phyloP scores from a whole-genome alignment of 2,797 vertebrate species.

The Chromobotia macracanthus region DNA sequence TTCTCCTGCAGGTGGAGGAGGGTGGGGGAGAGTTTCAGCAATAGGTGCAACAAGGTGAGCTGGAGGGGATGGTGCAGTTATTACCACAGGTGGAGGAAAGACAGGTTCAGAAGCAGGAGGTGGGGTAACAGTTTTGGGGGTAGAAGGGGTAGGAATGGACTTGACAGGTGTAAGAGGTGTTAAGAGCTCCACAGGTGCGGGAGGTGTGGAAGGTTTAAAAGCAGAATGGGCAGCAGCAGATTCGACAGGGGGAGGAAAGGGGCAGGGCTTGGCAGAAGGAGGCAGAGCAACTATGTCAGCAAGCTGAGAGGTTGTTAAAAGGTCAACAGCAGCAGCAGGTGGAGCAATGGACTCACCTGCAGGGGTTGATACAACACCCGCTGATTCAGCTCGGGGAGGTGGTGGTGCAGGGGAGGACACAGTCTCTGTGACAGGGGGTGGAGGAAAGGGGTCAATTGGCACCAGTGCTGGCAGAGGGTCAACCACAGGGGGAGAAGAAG shows the following conservation, averaged over 20 bases:
- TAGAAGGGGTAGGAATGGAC: slow-evolving; percentile 55
- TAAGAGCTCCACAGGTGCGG: slow-evolving; percentile 55
- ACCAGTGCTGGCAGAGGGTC: slow-evolving; percentile 55
- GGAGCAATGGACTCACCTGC: slow-evolving; percentile 54
- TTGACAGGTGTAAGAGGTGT: slow-evolving; percentile 56
- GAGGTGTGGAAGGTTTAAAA: slow-evolving; percentile 70
- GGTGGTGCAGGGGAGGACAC: slow-evolving; percentile 41
- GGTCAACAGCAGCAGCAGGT: slow-evolving; percentile 22
- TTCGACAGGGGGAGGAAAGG: slow-evolving; percentile 61
- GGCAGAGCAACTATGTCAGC: slow-evolving; percentile 6
- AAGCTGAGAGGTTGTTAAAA: slow-evolving; percentile 48
- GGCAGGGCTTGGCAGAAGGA: slow-evolving; percentile 51
- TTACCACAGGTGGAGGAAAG: slow-evolving; percentile 51
- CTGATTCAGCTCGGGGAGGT: slow-evolving; percentile 51
- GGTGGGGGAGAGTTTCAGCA: slow-evolving; percentile 36
- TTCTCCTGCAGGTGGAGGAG: slow-evolving; percentile 22
- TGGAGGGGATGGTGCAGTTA: slow-evolving; percentile 55
- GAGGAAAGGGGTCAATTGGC: slow-evolving; percentile 60
- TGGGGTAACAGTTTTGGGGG: slow-evolving; percentile 37
- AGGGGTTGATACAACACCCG: slow-evolving; percentile 45
- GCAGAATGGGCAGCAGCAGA: slow-evolving; percentile 54
- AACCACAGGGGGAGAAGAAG: slow-evolving; percentile 42
- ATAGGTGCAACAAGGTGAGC: slow-evolving; percentile 55
- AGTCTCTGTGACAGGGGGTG: slow-evolving; percentile 28
- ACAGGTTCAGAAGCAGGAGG: slow-evolving; percentile 20